Evolutionary conservation across 2,888 invertebrate species (phyloP).

Genomic region (Gryllus longicercus): DNA sequence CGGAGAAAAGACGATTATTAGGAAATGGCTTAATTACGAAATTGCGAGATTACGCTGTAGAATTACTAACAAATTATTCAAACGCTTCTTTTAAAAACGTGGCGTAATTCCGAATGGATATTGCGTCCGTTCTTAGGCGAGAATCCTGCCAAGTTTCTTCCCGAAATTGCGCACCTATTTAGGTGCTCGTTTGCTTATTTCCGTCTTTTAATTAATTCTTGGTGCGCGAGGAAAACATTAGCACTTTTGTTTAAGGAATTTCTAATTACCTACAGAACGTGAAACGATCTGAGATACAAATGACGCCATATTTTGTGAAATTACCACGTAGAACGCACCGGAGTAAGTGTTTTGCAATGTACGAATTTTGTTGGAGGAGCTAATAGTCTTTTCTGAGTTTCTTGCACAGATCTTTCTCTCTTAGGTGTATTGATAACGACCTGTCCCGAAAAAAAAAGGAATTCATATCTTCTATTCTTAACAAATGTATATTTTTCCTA

Average conservation of each 20-base stretch:
- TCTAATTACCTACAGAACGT: slow-evolving; percentile 5
- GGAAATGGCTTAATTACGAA: neutral
- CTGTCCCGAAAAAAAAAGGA: too few relatives aligned
- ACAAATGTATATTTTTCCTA: too few relatives aligned
- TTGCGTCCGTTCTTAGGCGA: neutral
- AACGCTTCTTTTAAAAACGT: neutral
- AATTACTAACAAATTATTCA: slow-evolving; percentile 1
- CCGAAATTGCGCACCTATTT: neutral
- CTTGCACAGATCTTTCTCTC: too few relatives aligned
- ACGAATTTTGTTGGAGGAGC: too few relatives aligned
- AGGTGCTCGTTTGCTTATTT: neutral
- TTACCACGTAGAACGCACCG: too few relatives aligned
- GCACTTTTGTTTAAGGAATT: neutral
- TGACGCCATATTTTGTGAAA: neutral
- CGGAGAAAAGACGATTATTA: neutral
- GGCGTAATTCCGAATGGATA: neutral
- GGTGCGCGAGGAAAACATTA: neutral
- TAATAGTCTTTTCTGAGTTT: too few relatives aligned
- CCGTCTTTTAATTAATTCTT: slow-evolving; percentile 8
- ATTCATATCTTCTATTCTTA: too few relatives aligned
- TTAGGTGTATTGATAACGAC: too few relatives aligned
- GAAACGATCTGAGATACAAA: neutral
- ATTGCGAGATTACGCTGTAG: neutral
- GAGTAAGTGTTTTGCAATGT: too few relatives aligned
- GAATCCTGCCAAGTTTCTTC: neutral